These are phyloP conservation scores for Nannoperca australis DNA, from an alignment of 2,797 vertebrate species.

Conservation along the genomic window DNA sequence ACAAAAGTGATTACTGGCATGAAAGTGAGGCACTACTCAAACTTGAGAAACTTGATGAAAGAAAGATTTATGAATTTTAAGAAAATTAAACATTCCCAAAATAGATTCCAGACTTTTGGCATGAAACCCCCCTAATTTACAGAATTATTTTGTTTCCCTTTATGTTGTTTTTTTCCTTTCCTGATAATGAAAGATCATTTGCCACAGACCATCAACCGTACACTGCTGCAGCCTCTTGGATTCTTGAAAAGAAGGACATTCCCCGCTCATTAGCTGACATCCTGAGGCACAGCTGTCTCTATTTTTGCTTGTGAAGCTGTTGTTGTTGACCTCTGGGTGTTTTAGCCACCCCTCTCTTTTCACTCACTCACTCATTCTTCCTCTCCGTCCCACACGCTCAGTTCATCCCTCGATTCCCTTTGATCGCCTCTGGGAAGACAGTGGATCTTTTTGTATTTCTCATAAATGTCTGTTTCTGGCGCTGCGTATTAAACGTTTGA, in stretches of 20 bases:
- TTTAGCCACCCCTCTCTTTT: slow-evolving; percentile 49
- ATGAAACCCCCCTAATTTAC: slow-evolving; percentile 33
- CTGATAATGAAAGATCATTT: slow-evolving; percentile 59
- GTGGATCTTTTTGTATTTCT: slow-evolving; percentile 36
- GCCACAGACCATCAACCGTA: slow-evolving; percentile 50
- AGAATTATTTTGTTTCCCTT: slow-evolving; percentile 20
- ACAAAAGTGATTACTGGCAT: background rate
- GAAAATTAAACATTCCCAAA: slow-evolving; percentile 29
- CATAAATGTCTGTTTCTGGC: slow-evolving; percentile 50
- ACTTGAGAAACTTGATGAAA: slow-evolving; percentile 4
- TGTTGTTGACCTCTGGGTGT: slow-evolving; percentile 69
- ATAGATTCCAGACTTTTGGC: slow-evolving; percentile 22
- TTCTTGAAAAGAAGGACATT: slow-evolving; percentile 49
- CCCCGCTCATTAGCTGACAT: slow-evolving; percentile 73
- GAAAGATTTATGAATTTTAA: slow-evolving; percentile 22
- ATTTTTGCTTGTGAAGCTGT: slow-evolving; percentile 61
- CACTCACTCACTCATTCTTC: slow-evolving; percentile 17
- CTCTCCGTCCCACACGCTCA: slow-evolving; percentile 22
- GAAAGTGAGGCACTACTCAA: slow-evolving; percentile 3
- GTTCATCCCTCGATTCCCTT: slow-evolving; percentile 41
- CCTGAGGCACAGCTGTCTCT: slow-evolving; percentile 69
- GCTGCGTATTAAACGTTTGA: slow-evolving; percentile 12
- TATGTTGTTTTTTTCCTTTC: slow-evolving; percentile 2
- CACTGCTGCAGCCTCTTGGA: slow-evolving; percentile 21
- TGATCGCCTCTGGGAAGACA: slow-evolving; percentile 46